phyloP scores from a whole-genome alignment of 1,140 invertebrate species.

The Conus ventricosus region DNA sequence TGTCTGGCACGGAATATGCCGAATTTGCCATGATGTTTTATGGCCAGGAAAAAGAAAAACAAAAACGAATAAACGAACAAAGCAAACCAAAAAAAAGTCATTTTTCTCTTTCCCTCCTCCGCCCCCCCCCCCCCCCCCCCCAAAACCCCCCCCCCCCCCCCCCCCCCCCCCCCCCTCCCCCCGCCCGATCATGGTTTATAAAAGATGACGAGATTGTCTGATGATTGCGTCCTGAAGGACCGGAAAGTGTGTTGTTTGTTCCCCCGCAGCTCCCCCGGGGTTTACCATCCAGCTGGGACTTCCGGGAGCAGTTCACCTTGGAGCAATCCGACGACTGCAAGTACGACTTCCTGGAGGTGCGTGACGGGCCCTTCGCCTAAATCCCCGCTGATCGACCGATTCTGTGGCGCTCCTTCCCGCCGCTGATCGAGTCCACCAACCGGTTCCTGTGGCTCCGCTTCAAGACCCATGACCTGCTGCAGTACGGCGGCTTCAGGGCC shows the following conservation, averaged over 20 bases:
- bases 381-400: conserved; percentile 82
- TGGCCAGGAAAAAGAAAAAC: no score
- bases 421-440: conserved; percentile 84
- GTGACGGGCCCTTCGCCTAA: conserved; percentile 90
- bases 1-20: no score
- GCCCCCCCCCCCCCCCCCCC: background rate
- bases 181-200: background rate
- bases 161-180: background rate
- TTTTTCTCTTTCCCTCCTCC: no score
- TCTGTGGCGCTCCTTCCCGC: conserved; percentile 87
- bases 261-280: conserved; percentile 82
- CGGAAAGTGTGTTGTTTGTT: background rate
- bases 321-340: conserved; percentile 84
- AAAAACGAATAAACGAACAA: no score
- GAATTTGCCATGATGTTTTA: no score
- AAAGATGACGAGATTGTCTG: background rate
- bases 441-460: conserved; percentile 90
- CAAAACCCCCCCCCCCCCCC: no score
- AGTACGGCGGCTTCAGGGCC: conserved; percentile 88
- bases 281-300: conserved; percentile 86
- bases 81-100: no score
- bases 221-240: background rate
- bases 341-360: conserved; percentile 88
- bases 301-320: conserved; percentile 87
- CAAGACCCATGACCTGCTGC: conserved; percentile 88